A percentile compares a stretch with the other conserved stretches of the same genome.
Conservation (phyloP, 2,113 vertebrate genomes). For the Cottus gobio region DNA sequence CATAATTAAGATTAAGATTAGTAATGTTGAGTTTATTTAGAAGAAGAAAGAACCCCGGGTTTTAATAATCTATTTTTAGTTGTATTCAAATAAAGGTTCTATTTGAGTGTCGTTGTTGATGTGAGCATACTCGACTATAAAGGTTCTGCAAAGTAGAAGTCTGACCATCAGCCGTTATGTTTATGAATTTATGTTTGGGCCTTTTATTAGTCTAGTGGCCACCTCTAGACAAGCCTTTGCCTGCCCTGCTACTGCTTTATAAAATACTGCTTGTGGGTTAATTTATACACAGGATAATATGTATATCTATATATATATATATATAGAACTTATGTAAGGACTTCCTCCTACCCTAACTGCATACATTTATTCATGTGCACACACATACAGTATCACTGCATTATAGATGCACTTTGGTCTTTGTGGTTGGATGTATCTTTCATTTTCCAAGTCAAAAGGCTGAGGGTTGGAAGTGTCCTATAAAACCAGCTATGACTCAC, state of each 20-base stretch:
- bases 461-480: constrained; percentile 32
- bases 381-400: background rate
- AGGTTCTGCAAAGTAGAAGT: background rate
- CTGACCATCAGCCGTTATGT: background rate
- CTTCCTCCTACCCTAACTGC: background rate
- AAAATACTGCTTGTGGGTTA: background rate
- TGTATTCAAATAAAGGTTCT: background rate
- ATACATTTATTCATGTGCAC: background rate
- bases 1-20: background rate
- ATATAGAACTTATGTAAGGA: background rate
- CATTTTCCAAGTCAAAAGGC: constrained; percentile 32
- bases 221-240: background rate
- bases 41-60: background rate
- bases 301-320: no score
- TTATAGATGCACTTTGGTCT: constrained; percentile 1
- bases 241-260: background rate
- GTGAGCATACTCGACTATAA: background rate
- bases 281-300: background rate
- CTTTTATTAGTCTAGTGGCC: background rate
- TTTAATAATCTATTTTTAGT: background rate
- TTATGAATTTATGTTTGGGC: background rate
- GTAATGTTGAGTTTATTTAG: background rate
- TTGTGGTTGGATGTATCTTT: constrained; percentile 15
- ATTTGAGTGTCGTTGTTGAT: background rate
- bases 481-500: constrained; percentile 57